Evolutionary conservation across 2,797 vertebrate genomes (phyloP).

Genomic region (Gallinago solitaria): DNA sequence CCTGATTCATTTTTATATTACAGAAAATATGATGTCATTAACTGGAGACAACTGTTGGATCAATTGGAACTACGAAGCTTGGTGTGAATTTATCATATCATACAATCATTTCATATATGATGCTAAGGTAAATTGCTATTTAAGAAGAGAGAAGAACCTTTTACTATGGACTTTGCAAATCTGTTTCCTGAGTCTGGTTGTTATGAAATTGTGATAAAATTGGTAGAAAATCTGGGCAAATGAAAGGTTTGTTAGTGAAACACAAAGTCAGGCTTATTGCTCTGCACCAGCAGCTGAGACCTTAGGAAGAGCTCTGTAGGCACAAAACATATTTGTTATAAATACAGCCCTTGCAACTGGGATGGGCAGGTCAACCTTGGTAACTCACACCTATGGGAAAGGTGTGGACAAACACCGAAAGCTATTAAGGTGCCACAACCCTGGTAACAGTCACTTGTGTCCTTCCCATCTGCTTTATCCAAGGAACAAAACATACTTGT

Average conservation of each 20-base stretch:
- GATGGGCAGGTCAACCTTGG: not conserved
- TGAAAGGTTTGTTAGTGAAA: not conserved
- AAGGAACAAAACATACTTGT: not conserved
- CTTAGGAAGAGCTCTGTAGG: not conserved
- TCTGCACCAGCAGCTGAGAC: not conserved
- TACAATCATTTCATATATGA: not conserved
- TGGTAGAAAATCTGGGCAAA: not conserved
- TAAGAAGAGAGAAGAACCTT: not conserved
- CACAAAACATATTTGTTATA: not conserved
- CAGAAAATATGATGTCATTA: not conserved
- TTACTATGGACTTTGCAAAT: not conserved
- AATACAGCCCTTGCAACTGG: not conserved
- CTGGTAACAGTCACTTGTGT: not conserved
- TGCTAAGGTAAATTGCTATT: not conserved
- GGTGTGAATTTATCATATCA: not conserved
- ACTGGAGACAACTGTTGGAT: not conserved
- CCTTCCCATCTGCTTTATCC: not conserved
- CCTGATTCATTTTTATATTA: not conserved
- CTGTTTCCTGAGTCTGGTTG: not conserved
- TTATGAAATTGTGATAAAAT: not conserved
- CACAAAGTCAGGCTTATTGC: not conserved
- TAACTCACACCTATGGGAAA: not conserved
- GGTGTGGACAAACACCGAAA: not conserved
- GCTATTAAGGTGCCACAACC: not conserved
- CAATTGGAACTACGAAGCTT: not conserved